Percentiles rank a stretch among this genome's conserved stretches.
Conservation (phyloP, 1,140 invertebrate genomes). For the Drosophila orena region DNA sequence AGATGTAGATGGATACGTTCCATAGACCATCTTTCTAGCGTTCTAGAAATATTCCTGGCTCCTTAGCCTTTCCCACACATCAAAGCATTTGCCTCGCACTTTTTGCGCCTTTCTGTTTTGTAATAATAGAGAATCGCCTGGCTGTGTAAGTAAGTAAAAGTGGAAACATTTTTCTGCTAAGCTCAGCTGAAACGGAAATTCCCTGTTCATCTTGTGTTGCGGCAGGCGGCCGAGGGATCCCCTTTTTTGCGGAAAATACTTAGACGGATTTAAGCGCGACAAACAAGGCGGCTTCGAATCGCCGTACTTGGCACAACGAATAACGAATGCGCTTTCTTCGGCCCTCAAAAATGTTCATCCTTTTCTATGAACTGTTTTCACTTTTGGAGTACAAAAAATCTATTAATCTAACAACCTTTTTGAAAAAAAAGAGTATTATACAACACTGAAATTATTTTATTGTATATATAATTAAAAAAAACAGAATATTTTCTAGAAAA, state of each 20-base stretch:
- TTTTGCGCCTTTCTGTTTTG: conserved; percentile 57
- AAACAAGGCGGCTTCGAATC: conserved; percentile 55
- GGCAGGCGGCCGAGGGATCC: conserved; percentile 44
- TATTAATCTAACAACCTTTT: too few relatives aligned
- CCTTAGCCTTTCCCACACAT: conserved; percentile 49
- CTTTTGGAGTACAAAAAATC: too few relatives aligned
- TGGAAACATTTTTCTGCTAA: conserved; percentile 80
- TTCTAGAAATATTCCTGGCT: conserved; percentile 20
- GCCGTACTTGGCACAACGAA: conserved; percentile 3
- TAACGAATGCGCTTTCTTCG: conserved; percentile 13
- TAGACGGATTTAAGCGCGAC: conserved; percentile 79
- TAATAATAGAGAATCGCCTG: conserved; percentile 75
- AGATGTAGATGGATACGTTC: conserved; percentile 33
- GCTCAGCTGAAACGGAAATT: conserved; percentile 81
- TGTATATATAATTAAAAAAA: too few relatives aligned
- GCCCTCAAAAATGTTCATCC: too few relatives aligned
- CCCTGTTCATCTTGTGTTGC: conserved; percentile 60
- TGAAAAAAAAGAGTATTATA: too few relatives aligned
- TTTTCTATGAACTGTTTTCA: too few relatives aligned
- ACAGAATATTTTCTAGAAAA: too few relatives aligned
- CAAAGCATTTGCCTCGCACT: conserved; percentile 47
- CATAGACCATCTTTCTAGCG: not conserved
- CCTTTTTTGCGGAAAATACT: conserved; percentile 60
- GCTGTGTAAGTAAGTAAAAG: conserved; percentile 66
- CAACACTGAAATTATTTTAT: too few relatives aligned